Conservation (phyloP, 2,113 vertebrate species). For the Petrocephalus microphthalmus region DNA sequence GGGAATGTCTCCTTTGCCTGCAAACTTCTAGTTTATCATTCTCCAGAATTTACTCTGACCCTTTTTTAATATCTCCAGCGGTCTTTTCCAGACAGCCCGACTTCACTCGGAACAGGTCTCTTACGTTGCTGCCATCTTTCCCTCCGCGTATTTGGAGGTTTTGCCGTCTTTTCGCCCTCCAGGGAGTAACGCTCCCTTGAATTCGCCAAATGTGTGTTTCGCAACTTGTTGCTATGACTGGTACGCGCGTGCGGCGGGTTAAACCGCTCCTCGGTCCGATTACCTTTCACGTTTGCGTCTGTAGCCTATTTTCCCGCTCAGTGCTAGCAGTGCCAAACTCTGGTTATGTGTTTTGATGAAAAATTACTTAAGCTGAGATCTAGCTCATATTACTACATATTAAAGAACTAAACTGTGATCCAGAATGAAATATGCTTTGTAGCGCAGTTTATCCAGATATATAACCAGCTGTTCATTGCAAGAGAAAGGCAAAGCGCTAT, state of each 20-base stretch:
- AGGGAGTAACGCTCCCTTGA: background rate
- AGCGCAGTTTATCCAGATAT: slow-evolving; percentile 6
- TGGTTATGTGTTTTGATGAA: slow-evolving; percentile 46
- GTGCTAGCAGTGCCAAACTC: slow-evolving; percentile 26
- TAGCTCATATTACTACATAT: slow-evolving; percentile 56
- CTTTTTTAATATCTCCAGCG: background rate
- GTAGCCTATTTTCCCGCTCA: slow-evolving; percentile 22
- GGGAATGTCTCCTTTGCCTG: background rate
- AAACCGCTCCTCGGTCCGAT: background rate
- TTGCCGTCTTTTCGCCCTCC: background rate
- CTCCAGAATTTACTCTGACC: background rate
- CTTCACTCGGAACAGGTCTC: background rate
- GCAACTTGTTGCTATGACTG: slow-evolving; percentile 25
- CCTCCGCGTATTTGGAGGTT: background rate
- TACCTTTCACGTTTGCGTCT: background rate
- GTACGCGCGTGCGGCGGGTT: background rate
- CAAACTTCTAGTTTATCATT: background rate
- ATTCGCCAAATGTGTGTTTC: slow-evolving; percentile 11
- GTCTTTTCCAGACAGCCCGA: background rate
- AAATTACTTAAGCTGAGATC: slow-evolving; percentile 48
- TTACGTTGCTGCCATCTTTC: background rate
- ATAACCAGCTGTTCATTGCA: background rate
- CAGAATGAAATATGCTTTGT: slow-evolving; percentile 33
- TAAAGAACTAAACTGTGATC: slow-evolving; percentile 58
- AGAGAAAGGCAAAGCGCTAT: background rate